Base-by-base conservation (phyloP, 2,113 vertebrate species). In the Epinephelus moara region DNA sequence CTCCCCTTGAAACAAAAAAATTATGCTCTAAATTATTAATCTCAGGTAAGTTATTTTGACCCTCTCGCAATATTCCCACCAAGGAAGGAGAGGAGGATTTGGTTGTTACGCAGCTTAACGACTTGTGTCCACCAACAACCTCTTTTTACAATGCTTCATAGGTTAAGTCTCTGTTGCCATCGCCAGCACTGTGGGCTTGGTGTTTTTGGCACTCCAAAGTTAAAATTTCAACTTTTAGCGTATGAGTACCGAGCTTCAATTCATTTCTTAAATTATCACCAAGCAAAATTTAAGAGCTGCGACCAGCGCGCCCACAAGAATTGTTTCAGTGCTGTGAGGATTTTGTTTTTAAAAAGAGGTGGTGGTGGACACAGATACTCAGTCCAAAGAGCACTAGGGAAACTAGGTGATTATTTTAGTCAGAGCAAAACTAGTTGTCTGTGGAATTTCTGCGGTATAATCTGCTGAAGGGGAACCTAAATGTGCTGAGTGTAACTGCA, bases 221-320 rank as follows among this genome's bases (percentile, higher is more conserved):
- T 68, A 37, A 27, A 60, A 40, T 30, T 57, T 49, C 10, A 66
- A 79, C 55, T 50, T 87, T 70, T 25, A 50, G n/a, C n/a, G 5
- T 30, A 17, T 1, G 30, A 81, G 77, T 30, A 63, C 70, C 3
- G 1, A 49, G 64, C 21, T 67, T 75, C 33, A 14, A 50, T 42
- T 62, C 21, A 7, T 9, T 72, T 74, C 30, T 78, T 63, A 1
- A 82, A 67, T 67, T n/a, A 42, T 62, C 52, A 64, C 6, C 70
- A 56, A 89, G 87, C 74, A 9, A 61, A 63, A 77, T 66, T 15
- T 45, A 64, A 68, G 77, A 85, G 81, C 85, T 42, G 81, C 93
- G 93, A 85, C 92, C 92, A 86, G 92, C 93, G 91, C 82, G 37
- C 76, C 80, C 27, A 27, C 45, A 4, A 68, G 63, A 60, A 52